These are phyloP conservation scores for Taphrorychus bicolor DNA, from an alignment of 2,888 invertebrate genomes.

Conservation along the genomic window DNA sequence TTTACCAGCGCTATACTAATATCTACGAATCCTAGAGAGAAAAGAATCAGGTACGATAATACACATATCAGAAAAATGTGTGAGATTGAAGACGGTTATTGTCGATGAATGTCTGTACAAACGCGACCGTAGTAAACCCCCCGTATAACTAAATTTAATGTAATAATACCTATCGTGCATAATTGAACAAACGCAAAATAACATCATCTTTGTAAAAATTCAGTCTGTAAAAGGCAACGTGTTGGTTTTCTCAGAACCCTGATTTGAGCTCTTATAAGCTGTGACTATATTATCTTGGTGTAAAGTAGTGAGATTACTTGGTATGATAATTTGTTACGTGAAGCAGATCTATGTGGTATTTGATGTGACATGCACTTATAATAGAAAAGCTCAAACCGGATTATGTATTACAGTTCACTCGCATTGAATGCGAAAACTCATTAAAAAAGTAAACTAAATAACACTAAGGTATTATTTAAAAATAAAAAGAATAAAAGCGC, in stretches of 20 bases:
- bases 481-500: constrained; percentile 19
- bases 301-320: background rate
- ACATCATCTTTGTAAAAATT: constrained; percentile 17
- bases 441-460: background rate
- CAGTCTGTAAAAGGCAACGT: constrained; percentile 18
- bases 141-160: background rate
- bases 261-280: background rate
- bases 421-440: too few species aligned
- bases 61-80: background rate
- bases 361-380: background rate
- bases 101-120: background rate
- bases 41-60: background rate
- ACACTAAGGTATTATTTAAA: constrained; percentile 2
- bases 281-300: too few species aligned
- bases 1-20: background rate
- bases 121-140: background rate
- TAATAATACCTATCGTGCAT: background rate
- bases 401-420: too few species aligned
- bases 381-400: background rate
- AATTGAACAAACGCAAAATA: background rate
- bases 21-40: background rate
- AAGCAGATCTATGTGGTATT: background rate
- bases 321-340: background rate
- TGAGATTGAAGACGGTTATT: background rate
- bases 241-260: constrained; percentile 4